Base-by-base conservation (phyloP, 2,888 invertebrate genomes). In the Tachystola acroxantha region DNA sequence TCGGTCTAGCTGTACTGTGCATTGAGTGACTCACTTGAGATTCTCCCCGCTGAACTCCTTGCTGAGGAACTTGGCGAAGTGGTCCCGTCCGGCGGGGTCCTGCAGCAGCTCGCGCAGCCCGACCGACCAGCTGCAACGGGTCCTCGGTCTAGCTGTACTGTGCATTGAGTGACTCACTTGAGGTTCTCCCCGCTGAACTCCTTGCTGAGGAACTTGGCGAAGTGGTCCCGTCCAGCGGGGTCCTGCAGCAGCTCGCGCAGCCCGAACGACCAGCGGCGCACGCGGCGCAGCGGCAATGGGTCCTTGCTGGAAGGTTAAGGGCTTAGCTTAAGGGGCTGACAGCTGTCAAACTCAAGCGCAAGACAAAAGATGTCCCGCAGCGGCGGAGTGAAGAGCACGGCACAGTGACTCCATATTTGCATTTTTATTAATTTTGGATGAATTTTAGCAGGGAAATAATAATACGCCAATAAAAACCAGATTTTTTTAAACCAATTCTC, bases 41-140 rank as follows among this genome's bases (percentile, higher is more conserved):
- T 99, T 99, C 89, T 99, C 99, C 31, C 96, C 97, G 61, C 98
- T 98, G 80, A 99, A 99, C 85, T 99, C 99, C 77, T 99, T 99
- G 66, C 96, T 96, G 32, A 99, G 90, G 82, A 99, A 99, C 67
- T 92, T 93, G 45, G 94, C 93, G 79, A 99, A 98, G 98, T 37
- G 98, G 36, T 99, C 99, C 50, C 95, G 89, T 2, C 99, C 99
- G n/a, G 97, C 91, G n/a, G 96, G 92, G 89, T 99, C 99, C 51
- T 94, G 93, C 5, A 99, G 88, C 37, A 99, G 87, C 78, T 99
- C 99, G 47, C 97, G 94, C 37, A 99, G 91, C 57, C 96, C 95
- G 82, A 99, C 99, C 10, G 96, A 96, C 99, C 99, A 99, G 58
- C 97, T 91, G 56, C 97, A n/a, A n/a, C n/a, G n/a, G n/a, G n/a